A percentile compares a stretch with the other conserved stretches of the same genome.
Evolutionary conservation across 2,797 vertebrate species (phyloP).

Genomic region (Astyanax mexicanus): DNA sequence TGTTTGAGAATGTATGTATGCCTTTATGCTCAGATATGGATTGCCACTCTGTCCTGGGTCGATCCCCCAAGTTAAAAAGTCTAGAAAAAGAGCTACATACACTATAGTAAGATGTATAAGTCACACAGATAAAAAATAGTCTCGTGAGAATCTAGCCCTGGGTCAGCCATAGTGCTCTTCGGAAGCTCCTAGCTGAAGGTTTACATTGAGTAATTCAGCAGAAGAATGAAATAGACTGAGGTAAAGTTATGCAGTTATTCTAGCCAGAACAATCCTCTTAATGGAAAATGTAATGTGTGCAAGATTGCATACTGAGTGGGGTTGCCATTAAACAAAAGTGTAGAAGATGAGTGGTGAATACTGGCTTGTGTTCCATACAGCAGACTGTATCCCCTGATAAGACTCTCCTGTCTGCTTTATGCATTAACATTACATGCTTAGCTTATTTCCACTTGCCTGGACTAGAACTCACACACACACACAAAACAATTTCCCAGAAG

Average conservation of each 20-base stretch:
- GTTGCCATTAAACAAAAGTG: not conserved
- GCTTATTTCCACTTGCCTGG: constrained; percentile 36
- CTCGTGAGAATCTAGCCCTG: not conserved
- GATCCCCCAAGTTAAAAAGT: too few species aligned
- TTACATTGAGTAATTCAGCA: not conserved
- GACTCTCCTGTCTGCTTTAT: constrained; percentile 16
- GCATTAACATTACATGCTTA: constrained; percentile 18
- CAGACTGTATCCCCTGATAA: not conserved
- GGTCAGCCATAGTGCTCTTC: not conserved
- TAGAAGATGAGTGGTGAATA: not conserved
- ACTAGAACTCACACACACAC: not conserved
- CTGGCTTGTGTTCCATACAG: not conserved
- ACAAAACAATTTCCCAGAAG: constrained; percentile 13
- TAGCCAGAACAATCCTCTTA: too few species aligned
- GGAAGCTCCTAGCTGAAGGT: not conserved
- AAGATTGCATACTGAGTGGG: not conserved
- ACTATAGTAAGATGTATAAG: not conserved
- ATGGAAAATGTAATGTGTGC: too few species aligned
- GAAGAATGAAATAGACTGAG: not conserved
- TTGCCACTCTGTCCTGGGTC: too few species aligned
- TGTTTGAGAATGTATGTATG: too few species aligned
- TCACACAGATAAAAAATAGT: not conserved
- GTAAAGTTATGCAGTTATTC: too few species aligned
- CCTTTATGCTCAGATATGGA: too few species aligned
- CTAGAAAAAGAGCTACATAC: not conserved